These are phyloP conservation scores for Mystacornis crossleyi DNA, from an alignment of 2,113 vertebrate genomes.

Conservation along the genomic window DNA sequence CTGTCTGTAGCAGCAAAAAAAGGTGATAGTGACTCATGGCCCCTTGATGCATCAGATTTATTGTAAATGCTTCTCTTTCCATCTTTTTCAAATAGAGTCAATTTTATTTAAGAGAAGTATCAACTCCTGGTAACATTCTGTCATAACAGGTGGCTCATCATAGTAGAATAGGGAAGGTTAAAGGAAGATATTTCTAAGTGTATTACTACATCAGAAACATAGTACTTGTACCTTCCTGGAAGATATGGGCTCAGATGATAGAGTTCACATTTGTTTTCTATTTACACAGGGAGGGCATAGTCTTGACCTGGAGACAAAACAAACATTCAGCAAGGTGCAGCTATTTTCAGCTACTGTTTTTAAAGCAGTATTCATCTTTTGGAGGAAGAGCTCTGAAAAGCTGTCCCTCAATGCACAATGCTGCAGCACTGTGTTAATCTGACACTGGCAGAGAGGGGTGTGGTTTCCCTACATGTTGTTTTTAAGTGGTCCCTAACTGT, in stretches of 20 bases:
- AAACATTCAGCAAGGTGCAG: background rate
- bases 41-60: background rate
- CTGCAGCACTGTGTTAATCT: background rate
- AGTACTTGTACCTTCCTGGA: background rate
- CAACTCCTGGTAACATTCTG: background rate
- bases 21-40: background rate
- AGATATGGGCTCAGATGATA: background rate
- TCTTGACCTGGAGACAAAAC: background rate
- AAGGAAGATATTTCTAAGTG: background rate
- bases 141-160: background rate
- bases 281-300: background rate
- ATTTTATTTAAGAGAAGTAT: conserved; percentile 3
- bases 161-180: background rate
- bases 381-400: background rate
- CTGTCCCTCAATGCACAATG: background rate
- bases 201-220: background rate
- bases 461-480: background rate
- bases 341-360: conserved; percentile 13
- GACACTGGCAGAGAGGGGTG: background rate
- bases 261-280: background rate
- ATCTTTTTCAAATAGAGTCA: background rate
- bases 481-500: background rate
- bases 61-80: background rate
- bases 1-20: background rate
- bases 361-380: background rate